phyloP scores from a whole-genome alignment of 2,888 invertebrate species.

The Chrysodeixis includens region DNA sequence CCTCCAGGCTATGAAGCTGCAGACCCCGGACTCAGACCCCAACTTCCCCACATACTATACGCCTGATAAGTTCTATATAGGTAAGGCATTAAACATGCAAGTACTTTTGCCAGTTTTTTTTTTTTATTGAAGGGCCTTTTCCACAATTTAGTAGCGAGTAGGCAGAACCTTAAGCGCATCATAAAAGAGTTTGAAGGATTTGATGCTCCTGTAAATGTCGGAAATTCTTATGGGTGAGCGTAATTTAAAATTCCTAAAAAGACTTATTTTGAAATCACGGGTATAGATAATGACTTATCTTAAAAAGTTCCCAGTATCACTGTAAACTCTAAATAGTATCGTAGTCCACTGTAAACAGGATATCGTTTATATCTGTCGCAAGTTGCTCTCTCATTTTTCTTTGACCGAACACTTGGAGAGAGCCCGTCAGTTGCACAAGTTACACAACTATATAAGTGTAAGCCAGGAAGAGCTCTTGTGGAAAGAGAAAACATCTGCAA shows the following conservation, averaged over 20 bases:
- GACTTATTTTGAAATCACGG: too few species aligned
- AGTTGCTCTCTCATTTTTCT: constrained; percentile 31
- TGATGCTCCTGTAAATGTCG: neutral
- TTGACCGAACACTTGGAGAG: constrained; percentile 11
- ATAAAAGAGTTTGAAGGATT: neutral
- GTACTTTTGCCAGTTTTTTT: too few species aligned
- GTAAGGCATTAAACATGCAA: too few species aligned
- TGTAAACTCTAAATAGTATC: neutral
- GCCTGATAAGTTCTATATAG: constrained; percentile 94
- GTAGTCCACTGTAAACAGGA: neutral
- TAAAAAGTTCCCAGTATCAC: neutral
- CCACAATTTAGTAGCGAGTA: neutral
- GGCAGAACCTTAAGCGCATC: too few species aligned
- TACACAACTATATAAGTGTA: constrained; percentile 22
- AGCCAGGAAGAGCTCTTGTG: constrained; percentile 20
- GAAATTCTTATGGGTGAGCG: too few species aligned
- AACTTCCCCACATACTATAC: constrained; percentile 93
- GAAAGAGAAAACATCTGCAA: constrained; percentile 25
- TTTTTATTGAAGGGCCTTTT: too few species aligned
- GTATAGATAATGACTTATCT: neutral
- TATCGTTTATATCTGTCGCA: constrained; percentile 3
- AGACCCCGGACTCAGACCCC: constrained; percentile 91
- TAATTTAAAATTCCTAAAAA: too few species aligned
- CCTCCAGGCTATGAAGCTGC: constrained; percentile 90
- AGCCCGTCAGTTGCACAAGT: constrained; percentile 32